Evolutionary conservation across 2,113 vertebrate species (phyloP), one percentile per base, ranked within the genome.

Genomic region (Cromileptes altivelis): DNA sequence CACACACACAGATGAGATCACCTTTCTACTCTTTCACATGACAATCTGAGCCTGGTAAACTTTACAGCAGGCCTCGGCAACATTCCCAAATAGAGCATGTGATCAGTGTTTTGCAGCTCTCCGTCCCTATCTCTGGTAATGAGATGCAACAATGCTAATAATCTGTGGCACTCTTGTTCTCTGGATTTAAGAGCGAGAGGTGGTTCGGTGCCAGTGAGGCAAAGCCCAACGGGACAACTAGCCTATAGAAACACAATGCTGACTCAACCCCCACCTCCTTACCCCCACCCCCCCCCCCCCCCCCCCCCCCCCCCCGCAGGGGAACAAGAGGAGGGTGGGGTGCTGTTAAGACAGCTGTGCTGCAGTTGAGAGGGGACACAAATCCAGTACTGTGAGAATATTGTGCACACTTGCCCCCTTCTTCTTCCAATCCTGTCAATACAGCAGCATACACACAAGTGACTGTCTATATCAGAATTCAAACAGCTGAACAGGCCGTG

Each of bases 281-380:
- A 25, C 56, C 33, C 37, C 55, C 47, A 49, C 14, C 4, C 23
- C 53, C 30, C 55, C 64, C 80, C 81, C 33, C n/a, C n/a, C 56
- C 33, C 37, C 55, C 47, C 15, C 14, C 4, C 23, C 53, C 30
- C 55, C 64, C 80, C 81, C 33, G 55, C 82, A 76, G 78, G 58
- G 81, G 78, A 88, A 70, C 75, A 75, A 18, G 56, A 30, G 58
- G 89, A 88, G 69, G 84, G 73, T 10, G 71, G 88, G 78, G 70
- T 78, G 86, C 81, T 92, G 89, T 92, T 88, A 90, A 74, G 89
- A 93, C 93, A 94, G 92, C 92, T 92, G 93, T 88, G 89, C 84
- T 87, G 90, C 91, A 89, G 92, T 90, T 80, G 69, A 76, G 85
- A 75, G 68, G 71, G 77, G 74, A 85, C 73, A 89, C 81, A 83